Evolutionary conservation across 53 echinoderm and acorn worm species (phyloP), one percentile per base, ranked within the genome.

Genomic region (Antedon mediterranea): DNA sequence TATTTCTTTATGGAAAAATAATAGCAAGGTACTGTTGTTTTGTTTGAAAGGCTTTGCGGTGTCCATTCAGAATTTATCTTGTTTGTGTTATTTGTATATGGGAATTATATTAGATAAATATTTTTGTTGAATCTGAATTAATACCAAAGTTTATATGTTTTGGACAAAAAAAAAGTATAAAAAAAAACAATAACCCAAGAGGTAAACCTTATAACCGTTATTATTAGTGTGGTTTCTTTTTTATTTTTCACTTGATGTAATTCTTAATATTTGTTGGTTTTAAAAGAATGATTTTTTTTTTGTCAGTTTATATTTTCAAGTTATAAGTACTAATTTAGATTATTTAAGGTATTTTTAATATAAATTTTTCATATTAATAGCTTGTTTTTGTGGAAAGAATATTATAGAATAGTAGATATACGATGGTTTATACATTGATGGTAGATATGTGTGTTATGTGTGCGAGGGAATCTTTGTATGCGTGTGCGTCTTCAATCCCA

Each of bases 121-220:
- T 76, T 75, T 77, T 72, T 76, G 78, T 76, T 84, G 76, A 79
- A 71, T 80, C 79, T 71, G 44, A 83, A 34, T 32, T 84, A 77
- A 88, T 80, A 88, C 88, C 88, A 88, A 88, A 88, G 88, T 88
- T 88, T 81, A 84, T 84, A 78, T 83, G 76, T 83, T 87, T 87
- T 83, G 75, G 75, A 79, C 76, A 75, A 75, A 43, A 34, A 37
- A 75, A 71, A 32, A 72, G 74, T 26, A 75, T 72, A 34, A 34
- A 79, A 79, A 70, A 34, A 77, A 57, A 13, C 57, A 57, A 57
- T 57, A 57, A 57, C 9, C 57, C 57, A 13, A 9, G 57, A 18
- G 57, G 57, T 57, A 57, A 57, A 57, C 15, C 57, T 57, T 57
- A 57, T 57, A 57, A 8, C 9, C 23, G 9, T 3, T 57, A 57